These are phyloP conservation scores for Poecilia wingei DNA, from an alignment of 2,797 vertebrate species.

Conservation along the genomic window DNA sequence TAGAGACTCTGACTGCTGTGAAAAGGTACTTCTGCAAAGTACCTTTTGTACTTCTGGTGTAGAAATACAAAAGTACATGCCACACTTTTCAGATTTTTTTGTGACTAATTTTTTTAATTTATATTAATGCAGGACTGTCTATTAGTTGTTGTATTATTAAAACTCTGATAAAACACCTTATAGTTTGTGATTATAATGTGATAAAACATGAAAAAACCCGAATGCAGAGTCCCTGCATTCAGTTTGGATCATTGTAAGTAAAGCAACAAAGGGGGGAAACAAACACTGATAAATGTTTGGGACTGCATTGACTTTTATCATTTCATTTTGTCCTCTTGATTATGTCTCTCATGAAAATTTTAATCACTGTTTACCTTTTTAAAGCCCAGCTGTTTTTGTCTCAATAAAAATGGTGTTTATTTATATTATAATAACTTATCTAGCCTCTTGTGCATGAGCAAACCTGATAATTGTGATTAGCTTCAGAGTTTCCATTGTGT, in stretches of 20 bases:
- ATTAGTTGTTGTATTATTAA: background rate
- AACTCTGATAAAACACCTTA: background rate
- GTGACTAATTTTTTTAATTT: background rate
- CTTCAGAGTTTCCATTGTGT: constrained; percentile 15
- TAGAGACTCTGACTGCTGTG: background rate
- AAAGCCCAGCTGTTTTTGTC: constrained; percentile 9
- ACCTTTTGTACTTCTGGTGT: too few species aligned
- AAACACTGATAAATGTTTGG: constrained; percentile 10
- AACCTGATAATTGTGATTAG: constrained; percentile 26
- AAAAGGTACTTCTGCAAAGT: background rate
- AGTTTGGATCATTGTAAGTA: background rate
- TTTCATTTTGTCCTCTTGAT: constrained; percentile 38
- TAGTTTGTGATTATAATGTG: background rate
- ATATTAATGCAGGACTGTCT: background rate
- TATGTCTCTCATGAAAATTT: constrained; percentile 29
- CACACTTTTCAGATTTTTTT: background rate
- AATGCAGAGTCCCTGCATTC: background rate
- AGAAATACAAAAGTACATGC: background rate
- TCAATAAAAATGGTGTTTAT: constrained; percentile 11
- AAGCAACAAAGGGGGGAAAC: constrained; percentile 1
- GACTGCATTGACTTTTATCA: constrained; percentile 23
- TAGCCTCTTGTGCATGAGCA: constrained; percentile 20
- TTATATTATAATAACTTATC: constrained; percentile 18
- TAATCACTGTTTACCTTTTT: constrained; percentile 48
- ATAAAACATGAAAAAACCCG: background rate